A percentile compares a stretch with the other conserved stretches of the same genome.
These are phyloP conservation scores for Lindbergichthys nudifrons DNA, from an alignment of 2,797 vertebrate species.

Conservation along the genomic window DNA sequence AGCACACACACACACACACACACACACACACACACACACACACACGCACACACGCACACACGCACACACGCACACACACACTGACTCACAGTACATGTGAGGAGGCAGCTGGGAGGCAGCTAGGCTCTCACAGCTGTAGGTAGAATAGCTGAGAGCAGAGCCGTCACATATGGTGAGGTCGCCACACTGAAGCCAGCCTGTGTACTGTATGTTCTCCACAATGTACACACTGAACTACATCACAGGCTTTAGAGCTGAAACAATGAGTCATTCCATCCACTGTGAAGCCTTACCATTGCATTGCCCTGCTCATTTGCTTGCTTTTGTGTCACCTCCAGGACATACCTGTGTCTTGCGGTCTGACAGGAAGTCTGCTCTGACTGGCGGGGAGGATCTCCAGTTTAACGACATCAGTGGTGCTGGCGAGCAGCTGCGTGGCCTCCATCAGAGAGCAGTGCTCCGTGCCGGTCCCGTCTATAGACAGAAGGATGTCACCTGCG, in stretches of 20 bases:
- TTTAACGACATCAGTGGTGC: conserved; percentile 88
- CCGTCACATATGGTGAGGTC: conserved; percentile 21
- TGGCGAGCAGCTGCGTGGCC: conserved; percentile 94
- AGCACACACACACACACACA: background rate
- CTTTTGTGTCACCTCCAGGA: background rate
- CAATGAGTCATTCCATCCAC: background rate
- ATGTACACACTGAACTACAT: background rate
- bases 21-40: too few species aligned
- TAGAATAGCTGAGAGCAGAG: conserved; percentile 34
- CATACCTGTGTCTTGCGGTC: conserved; percentile 91
- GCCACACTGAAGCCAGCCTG: background rate
- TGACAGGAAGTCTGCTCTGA: conserved; percentile 87
- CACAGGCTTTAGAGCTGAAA: background rate
- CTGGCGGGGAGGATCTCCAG: conserved; percentile 93
- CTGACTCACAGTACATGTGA: conserved; percentile 65
- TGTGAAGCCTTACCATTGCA: conserved; percentile 1
- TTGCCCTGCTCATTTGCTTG: background rate
- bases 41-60: too few species aligned
- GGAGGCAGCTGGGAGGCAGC: conserved; percentile 51
- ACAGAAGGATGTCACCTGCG: conserved; percentile 92
- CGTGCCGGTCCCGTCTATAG: conserved; percentile 95
- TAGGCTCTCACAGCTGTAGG: conserved; percentile 46
- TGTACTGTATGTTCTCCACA: background rate
- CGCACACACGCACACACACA: background rate
- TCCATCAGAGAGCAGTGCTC: conserved; percentile 95